phyloP scores from a whole-genome alignment of 1,140 invertebrate genomes.

The Drosophila ironensis region DNA sequence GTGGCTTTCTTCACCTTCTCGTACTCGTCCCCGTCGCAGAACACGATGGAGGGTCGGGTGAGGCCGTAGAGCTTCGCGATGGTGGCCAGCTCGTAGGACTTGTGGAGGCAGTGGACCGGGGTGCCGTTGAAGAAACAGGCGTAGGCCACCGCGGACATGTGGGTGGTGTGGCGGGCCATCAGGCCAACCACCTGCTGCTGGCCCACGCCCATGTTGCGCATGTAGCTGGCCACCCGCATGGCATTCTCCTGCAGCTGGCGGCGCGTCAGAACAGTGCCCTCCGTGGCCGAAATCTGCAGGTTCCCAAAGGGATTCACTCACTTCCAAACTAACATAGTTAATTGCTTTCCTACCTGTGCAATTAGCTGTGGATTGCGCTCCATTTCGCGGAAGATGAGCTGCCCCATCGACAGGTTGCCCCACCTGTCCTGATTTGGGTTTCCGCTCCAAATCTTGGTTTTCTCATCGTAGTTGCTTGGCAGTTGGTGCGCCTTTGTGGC shows the following conservation, averaged over 20 bases:
- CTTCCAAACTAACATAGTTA: too few species aligned
- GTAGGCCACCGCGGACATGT: constrained; percentile 28
- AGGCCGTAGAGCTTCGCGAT: constrained; percentile 16
- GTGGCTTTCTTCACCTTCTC: constrained; percentile 23
- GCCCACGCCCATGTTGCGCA: background rate
- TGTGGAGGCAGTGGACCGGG: constrained; percentile 12
- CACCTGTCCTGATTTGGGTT: constrained; percentile 4
- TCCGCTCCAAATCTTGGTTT: constrained; percentile 23
- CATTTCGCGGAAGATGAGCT: constrained; percentile 42
- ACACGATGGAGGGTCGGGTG: constrained; percentile 41
- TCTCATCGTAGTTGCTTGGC: constrained; percentile 18
- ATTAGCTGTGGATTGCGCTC: constrained; percentile 24
- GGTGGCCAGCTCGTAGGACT: constrained; percentile 8
- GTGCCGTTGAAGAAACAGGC: constrained; percentile 37
- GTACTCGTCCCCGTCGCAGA: constrained; percentile 49
- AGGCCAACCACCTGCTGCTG: constrained; percentile 34
- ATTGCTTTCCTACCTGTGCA: constrained; percentile 18
- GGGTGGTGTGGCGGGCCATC: constrained; percentile 23
- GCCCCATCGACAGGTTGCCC: constrained; percentile 20
- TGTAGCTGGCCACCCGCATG: constrained; percentile 15
- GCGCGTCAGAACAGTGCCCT: constrained; percentile 20
- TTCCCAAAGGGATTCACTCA: too few species aligned
- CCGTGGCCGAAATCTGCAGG: constrained; percentile 34
- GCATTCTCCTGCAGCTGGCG: constrained; percentile 20
- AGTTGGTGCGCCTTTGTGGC: background rate